Conservation (phyloP, 2,888 invertebrate species). For the Antheraea yamamai region DNA sequence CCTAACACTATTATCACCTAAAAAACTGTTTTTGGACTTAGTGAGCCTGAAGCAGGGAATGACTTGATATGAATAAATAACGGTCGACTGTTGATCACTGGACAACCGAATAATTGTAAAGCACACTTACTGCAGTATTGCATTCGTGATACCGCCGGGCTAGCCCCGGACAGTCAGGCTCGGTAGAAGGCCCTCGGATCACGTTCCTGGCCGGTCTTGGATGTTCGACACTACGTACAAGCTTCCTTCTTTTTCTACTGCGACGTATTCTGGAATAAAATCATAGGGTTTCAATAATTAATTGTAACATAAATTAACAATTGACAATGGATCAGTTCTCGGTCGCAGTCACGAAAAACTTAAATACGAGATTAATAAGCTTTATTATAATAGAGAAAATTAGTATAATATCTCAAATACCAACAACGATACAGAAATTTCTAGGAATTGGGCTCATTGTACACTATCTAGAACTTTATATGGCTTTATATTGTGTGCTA, state of each 20-base stretch:
- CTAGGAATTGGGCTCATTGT: neutral
- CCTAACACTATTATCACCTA: too few species aligned
- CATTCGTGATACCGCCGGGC: constrained; percentile 90
- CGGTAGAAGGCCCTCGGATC: constrained; percentile 37
- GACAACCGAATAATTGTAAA: neutral
- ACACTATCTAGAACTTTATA: neutral
- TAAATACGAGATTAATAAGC: too few species aligned
- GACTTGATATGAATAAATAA: too few species aligned
- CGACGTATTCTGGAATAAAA: constrained; percentile 67
- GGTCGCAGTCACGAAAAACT: neutral
- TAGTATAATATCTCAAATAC: neutral
- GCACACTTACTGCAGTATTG: constrained; percentile 86
- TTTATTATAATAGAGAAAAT: neutral
- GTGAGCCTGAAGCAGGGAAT: too few species aligned
- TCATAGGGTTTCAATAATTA: constrained; percentile 1
- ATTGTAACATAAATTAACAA: too few species aligned
- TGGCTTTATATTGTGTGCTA: neutral
- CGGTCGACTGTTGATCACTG: too few species aligned
- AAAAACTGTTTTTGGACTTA: too few species aligned
- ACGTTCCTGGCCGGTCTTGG: constrained; percentile 49
- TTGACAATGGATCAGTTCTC: too few species aligned
- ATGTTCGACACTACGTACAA: constrained; percentile 52
- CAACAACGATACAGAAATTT: neutral
- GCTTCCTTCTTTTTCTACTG: constrained; percentile 76
- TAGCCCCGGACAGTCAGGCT: constrained; percentile 86